Percentiles rank a stretch among this genome's conserved stretches.
phyloP scores from a whole-genome alignment of 2,797 vertebrate species.

The Arctocebus calabarensis region DNA sequence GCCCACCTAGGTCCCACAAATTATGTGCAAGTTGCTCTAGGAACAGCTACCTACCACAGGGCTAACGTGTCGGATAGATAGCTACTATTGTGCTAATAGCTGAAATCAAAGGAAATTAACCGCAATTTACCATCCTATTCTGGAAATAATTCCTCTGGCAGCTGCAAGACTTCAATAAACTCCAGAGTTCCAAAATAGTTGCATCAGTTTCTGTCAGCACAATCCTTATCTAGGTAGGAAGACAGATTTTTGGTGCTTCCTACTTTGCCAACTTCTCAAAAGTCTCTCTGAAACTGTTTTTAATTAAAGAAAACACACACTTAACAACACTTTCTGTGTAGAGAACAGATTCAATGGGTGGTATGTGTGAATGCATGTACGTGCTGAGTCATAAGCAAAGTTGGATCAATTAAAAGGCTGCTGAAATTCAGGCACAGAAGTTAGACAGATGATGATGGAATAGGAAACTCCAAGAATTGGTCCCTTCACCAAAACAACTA shows the following conservation, averaged over 20 bases:
- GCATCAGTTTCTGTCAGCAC: neutral
- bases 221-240: neutral
- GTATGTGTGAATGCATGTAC: neutral
- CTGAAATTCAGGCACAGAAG: neutral
- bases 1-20: neutral
- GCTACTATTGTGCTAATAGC: neutral
- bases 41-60: neutral
- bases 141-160: neutral
- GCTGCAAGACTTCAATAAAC: neutral
- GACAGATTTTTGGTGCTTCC: neutral
- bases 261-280: neutral
- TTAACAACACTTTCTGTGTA: slow-evolving; percentile 4
- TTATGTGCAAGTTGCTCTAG: neutral
- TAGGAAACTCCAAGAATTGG: neutral
- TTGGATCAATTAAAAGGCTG: neutral
- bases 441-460: neutral
- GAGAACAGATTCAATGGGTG: neutral
- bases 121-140: neutral
- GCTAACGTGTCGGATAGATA: neutral
- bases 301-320: slow-evolving; percentile 11
- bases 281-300: neutral
- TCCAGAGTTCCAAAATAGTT: neutral
- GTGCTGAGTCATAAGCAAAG: neutral
- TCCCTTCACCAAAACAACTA: slow-evolving; percentile 3
- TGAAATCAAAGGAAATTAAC: neutral